Evolutionary conservation across 2,113 vertebrate species (phyloP).

Genomic region (Rhinichthys klamathensis): DNA sequence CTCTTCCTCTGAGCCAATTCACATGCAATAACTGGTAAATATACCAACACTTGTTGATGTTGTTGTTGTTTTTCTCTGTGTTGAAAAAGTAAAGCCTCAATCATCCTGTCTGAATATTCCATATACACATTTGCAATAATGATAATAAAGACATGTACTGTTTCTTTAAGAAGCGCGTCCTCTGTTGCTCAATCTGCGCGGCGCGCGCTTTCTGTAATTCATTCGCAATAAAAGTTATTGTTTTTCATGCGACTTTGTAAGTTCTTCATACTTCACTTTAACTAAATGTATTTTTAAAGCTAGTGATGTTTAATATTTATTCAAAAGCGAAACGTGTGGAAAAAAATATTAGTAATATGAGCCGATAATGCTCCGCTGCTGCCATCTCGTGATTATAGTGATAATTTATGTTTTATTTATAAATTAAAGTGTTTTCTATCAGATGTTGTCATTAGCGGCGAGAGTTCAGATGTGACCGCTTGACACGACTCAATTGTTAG

Average conservation of each 20-base stretch:
- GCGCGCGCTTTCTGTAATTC: no score
- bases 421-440: no score
- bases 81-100: conserved; percentile 12
- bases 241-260: no score
- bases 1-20: conserved; percentile 18
- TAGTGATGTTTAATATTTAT: no score
- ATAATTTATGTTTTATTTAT: no score
- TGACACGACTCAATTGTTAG: neutral
- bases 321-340: no score
- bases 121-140: conserved; percentile 25
- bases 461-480: neutral
- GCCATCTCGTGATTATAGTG: no score
- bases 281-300: no score
- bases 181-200: neutral
- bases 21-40: conserved; percentile 28
- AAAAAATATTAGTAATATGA: no score
- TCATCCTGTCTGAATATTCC: neutral
- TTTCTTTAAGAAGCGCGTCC: neutral
- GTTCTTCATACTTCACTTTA: no score
- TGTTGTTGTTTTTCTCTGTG: neutral
- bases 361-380: no score
- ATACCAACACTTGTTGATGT: conserved; percentile 12
- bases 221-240: no score
- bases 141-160: neutral
- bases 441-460: neutral